Percentiles rank a stretch among this genome's conserved stretches.
phyloP scores from a whole-genome alignment of 2,113 vertebrate species.

The Psilopsiagon aurifrons region DNA sequence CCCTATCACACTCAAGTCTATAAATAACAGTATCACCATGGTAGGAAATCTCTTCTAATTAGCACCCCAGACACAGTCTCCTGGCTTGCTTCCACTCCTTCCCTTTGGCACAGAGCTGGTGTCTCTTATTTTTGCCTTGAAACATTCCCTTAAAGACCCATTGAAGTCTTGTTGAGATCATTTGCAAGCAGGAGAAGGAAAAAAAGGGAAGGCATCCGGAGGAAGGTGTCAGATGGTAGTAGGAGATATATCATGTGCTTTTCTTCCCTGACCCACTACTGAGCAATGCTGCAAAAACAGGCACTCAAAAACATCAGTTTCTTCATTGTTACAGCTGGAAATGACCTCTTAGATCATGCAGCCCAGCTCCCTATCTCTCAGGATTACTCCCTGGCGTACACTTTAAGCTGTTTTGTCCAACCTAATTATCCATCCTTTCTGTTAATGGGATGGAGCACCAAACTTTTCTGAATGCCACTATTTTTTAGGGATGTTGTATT shows the following conservation, averaged over 20 bases:
- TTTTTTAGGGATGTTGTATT: not conserved
- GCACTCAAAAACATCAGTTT: not conserved
- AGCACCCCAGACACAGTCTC: slow-evolving; percentile 28
- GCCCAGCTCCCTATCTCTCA: slow-evolving; percentile 6
- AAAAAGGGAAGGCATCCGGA: not conserved
- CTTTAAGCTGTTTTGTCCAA: slow-evolving; percentile 29
- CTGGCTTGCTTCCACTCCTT: slow-evolving; percentile 36
- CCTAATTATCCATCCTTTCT: slow-evolving; percentile 28
- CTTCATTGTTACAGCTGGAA: not conserved
- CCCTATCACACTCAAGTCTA: not conserved
- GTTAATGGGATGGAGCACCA: slow-evolving; percentile 21
- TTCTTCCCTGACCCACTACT: not conserved
- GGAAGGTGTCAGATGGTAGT: not conserved
- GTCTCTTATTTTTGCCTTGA: slow-evolving; percentile 6
- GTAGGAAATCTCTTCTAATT: slow-evolving; percentile 42
- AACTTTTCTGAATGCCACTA: not conserved
- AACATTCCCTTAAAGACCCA: slow-evolving; percentile 11
- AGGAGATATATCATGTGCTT: not conserved
- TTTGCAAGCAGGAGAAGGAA: not conserved
- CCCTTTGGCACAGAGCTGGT: not conserved
- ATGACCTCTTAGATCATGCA: slow-evolving; percentile 25
- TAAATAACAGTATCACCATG: not conserved
- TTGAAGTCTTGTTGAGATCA: not conserved
- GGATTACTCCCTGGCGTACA: not conserved
- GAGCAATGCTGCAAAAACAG: not conserved